Evolutionary conservation across 2,113 vertebrate genomes (phyloP).

Genomic region (Anhinga anhinga): DNA sequence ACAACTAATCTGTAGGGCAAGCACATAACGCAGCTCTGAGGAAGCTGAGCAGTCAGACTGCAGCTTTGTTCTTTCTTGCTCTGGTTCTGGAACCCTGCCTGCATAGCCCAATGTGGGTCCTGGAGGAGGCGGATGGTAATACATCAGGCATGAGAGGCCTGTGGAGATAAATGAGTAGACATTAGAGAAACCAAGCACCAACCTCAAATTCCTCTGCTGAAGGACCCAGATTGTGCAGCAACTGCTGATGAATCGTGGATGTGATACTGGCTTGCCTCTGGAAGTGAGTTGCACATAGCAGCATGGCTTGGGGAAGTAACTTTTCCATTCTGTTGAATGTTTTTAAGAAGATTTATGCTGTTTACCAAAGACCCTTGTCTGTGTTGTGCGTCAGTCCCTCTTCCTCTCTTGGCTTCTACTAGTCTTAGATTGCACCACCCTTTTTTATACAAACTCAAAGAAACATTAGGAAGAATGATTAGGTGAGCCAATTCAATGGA

Average conservation of each 20-base stretch:
- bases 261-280: neutral
- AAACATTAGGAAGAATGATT: neutral
- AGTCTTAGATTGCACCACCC: neutral
- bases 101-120: conserved; percentile 28
- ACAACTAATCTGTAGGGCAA: neutral
- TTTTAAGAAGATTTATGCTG: conserved; percentile 24
- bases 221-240: conserved; percentile 38
- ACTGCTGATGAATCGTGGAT: neutral
- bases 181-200: neutral
- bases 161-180: neutral
- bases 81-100: conserved; percentile 39
- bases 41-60: neutral
- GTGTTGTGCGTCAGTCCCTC: neutral
- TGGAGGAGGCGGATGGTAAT: neutral
- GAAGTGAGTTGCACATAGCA: neutral
- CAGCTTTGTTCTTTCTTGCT: conserved; percentile 38
- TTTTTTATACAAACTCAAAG: neutral
- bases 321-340: conserved; percentile 1
- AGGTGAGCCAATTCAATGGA: neutral
- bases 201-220: neutral
- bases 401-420: conserved; percentile 31
- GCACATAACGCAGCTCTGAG: neutral
- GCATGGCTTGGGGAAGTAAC: conserved; percentile 4
- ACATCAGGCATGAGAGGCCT: neutral
- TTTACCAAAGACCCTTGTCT: conserved; percentile 1